Base-by-base conservation (phyloP, 2,888 invertebrate genomes). In the Ischnus inquisitorius region DNA sequence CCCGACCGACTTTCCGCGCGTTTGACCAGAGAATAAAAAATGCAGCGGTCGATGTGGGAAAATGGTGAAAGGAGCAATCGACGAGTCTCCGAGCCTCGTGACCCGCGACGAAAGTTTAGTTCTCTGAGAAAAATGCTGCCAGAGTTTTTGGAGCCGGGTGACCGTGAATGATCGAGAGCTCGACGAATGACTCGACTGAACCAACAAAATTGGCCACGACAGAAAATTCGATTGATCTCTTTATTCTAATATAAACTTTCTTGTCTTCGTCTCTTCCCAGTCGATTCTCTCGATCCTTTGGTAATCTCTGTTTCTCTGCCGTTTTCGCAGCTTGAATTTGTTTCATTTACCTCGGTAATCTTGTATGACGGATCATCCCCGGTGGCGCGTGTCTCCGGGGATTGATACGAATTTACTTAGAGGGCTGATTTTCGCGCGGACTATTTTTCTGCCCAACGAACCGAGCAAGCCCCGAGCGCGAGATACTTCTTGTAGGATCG, bases 401-500 rank as follows among this genome's bases (percentile, higher is more conserved):
- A 90, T 92, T 92, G 92, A 92, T 93, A 91, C 92, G 91, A 93
- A 93, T 93, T 93, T 93, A 93, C 93, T 93, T 92, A 93, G 91
- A 92, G 92, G 91, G 91, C 89, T 90, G 92, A 92, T 92, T 28
- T 91, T 91, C 88, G 88, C 88, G 87, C 88, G 87, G 88, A 87
- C 88, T 89, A 89, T 91, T 90, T 92, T 91, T 92, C 92, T 90
- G 88, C 88, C 86, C 86, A 82, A 75, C 80, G 54, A 41, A 69
- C 67, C 34, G 25, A 34, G 69, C 34, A 14, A 41, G 51, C 51
- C 65, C 62, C 14, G 4, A 60, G 68, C 54, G 68, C 54, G 68
- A 48, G 78, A 39, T 65, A 10, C 34, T 62, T 51, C 74, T 77
- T 60, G 48, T 64, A 22, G 34, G 67, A 76, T 81, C 87, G 84